Conservation (phyloP, 2,888 invertebrate genomes). For the Lasioglossum vierecki region DNA sequence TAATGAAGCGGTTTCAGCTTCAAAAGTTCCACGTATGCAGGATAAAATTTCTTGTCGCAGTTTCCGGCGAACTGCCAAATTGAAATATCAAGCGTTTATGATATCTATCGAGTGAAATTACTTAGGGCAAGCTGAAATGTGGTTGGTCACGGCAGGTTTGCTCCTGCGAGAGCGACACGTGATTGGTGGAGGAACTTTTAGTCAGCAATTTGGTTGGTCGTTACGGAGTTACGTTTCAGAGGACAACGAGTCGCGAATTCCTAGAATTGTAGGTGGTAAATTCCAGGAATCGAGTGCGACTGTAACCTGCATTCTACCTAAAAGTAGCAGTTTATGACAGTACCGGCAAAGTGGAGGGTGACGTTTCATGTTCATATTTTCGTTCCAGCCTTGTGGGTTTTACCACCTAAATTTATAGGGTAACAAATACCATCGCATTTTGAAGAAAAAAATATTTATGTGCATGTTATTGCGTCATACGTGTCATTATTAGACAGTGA, state of each 20-base stretch:
- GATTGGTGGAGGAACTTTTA: constrained; percentile 11
- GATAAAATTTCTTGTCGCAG: background rate
- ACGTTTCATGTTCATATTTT: background rate
- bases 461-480: background rate
- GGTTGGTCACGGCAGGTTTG: constrained; percentile 3
- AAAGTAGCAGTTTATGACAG: constrained; percentile 5
- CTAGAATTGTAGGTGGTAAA: constrained; percentile 9
- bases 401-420: background rate
- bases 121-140: background rate
- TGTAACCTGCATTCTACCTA: constrained; percentile 2
- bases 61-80: background rate
- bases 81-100: constrained; percentile 1
- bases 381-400: background rate
- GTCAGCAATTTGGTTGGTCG: background rate
- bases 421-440: background rate
- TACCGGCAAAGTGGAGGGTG: background rate
- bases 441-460: background rate
- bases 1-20: background rate
- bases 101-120: background rate
- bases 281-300: constrained; percentile 1
- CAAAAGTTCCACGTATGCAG: background rate
- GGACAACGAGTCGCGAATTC: constrained; percentile 14
- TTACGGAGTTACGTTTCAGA: constrained; percentile 11
- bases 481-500: background rate
- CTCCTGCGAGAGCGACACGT: background rate